phyloP scores from a whole-genome alignment of 2,888 invertebrate genomes.

The Subacronicta megacephala region DNA sequence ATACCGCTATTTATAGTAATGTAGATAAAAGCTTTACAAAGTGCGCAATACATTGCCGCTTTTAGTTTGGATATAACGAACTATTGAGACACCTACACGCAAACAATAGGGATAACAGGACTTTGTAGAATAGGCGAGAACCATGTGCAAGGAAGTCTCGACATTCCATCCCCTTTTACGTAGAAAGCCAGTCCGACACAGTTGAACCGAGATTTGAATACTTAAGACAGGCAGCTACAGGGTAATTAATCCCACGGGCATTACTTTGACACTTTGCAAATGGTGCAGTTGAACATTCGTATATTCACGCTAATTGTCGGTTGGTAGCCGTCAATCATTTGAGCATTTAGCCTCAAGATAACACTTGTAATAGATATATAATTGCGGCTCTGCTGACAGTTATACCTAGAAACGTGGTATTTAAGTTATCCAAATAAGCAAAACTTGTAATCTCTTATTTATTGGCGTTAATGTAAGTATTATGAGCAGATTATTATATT shows the following conservation, averaged over 20 bases:
- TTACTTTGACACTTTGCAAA: slow-evolving; percentile 56
- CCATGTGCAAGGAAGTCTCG: slow-evolving; percentile 48
- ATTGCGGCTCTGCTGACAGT: slow-evolving; percentile 41
- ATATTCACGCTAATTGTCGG: slow-evolving; percentile 52
- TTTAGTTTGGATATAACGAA: slow-evolving; percentile 48
- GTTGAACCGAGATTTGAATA: slow-evolving; percentile 44
- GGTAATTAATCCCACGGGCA: slow-evolving; percentile 54
- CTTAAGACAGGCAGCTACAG: slow-evolving; percentile 21
- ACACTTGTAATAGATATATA: slow-evolving; percentile 45
- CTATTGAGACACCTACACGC: slow-evolving; percentile 57
- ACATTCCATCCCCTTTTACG: slow-evolving; percentile 63
- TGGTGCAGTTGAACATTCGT: slow-evolving; percentile 45
- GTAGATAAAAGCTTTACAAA: slow-evolving; percentile 55
- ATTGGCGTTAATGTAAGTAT: slow-evolving; percentile 39
- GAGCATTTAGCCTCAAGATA: slow-evolving; percentile 50
- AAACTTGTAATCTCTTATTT: slow-evolving; percentile 33
- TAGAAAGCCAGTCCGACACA: slow-evolving; percentile 58
- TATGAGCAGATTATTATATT: slow-evolving; percentile 41
- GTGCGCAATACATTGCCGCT: slow-evolving; percentile 43
- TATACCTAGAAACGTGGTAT: slow-evolving; percentile 32
- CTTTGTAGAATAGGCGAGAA: slow-evolving; percentile 35
- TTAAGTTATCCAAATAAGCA: slow-evolving; percentile 39
- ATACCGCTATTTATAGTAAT: slow-evolving; percentile 52
- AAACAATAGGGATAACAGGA: slow-evolving; percentile 39
- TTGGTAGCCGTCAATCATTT: slow-evolving; percentile 49